A percentile compares a stretch with the other conserved stretches of the same genome.
Evolutionary conservation across 1,140 invertebrate genomes (phyloP).

Genomic region (Hyposmocoma kahamanoa): DNA sequence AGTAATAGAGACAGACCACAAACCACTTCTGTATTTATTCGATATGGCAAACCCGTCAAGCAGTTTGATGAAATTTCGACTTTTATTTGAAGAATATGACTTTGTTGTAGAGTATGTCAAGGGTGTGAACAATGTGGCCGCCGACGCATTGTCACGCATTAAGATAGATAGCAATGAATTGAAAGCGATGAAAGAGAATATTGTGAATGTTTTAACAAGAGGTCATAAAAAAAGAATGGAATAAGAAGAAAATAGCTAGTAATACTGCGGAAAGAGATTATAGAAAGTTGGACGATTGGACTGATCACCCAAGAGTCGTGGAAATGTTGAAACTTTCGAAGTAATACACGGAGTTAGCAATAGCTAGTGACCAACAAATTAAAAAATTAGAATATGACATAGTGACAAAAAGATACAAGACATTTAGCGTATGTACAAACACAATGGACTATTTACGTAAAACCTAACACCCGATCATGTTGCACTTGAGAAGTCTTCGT

Average conservation of each 20-base stretch:
- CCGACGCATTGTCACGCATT: constrained; percentile 19
- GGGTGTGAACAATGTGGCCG: constrained; percentile 16
- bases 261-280: no score
- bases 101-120: constrained; percentile 17
- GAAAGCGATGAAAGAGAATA: constrained; percentile 12
- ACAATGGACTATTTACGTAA: constrained; percentile 5
- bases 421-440: neutral
- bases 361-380: neutral
- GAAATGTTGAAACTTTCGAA: neutral
- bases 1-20: neutral
- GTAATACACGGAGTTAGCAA: neutral
- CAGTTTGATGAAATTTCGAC: constrained; percentile 8
- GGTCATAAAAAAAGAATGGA: neutral
- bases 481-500: no score
- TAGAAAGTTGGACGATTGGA: neutral
- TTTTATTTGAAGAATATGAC: constrained; percentile 13
- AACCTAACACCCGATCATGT: no score
- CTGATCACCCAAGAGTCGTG: constrained; percentile 5
- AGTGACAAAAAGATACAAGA: neutral
- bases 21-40: neutral
- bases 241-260: neutral
- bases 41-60: neutral
- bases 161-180: neutral
- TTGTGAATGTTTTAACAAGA: neutral
- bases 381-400: neutral